Base-by-base conservation (phyloP, 2,113 vertebrate species). In the Erythrocebus patas region DNA sequence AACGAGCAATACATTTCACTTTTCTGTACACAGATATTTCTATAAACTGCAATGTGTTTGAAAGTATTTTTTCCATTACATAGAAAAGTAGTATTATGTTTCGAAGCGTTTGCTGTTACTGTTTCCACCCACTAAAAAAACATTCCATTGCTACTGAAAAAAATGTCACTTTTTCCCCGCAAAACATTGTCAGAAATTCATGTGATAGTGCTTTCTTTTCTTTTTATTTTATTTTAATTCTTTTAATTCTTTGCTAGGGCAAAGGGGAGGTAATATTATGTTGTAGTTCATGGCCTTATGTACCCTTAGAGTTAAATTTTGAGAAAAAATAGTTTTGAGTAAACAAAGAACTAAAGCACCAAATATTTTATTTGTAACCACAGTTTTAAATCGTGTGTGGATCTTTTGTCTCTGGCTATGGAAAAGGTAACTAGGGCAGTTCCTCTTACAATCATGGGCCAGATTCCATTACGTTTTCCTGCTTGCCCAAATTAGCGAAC, bases 341-440 rank as follows among this genome's bases (percentile, higher is more conserved):
- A 98, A 98, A 98, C 97, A 98, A 97, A 98, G 97, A 97, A 98
- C 97, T 90, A 98, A 98, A 98, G 95, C 80, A 94, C 61, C 81
- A 76, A 95, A 59, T 97, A 94, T 98, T 98, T 96, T 95, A 94
- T 79, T 12, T 95, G 92, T 95, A 94, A 94, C 93, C 93, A 95
- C 0, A 0, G 57, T 97, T 98, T 98, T 95, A 98, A 97, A 97
- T 95, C 45, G 86, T 95, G 97, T 92, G 93, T 97, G 93, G 91
- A 79, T 75, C 97, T 98, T 98, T 98, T 98, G 98, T 98, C 98
- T 97, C 96, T 94, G 92, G 86, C 79, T 91, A 97, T 97, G 97
- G 97, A 96, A 98, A 98, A 96, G 95, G 95, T 95, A 98, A 98
- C 98, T 76, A 90, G 94, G 95, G 70, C 96, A 98, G 96, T 96